Conservation (phyloP, 2,797 vertebrate species). For the Trachops cirrhosus region DNA sequence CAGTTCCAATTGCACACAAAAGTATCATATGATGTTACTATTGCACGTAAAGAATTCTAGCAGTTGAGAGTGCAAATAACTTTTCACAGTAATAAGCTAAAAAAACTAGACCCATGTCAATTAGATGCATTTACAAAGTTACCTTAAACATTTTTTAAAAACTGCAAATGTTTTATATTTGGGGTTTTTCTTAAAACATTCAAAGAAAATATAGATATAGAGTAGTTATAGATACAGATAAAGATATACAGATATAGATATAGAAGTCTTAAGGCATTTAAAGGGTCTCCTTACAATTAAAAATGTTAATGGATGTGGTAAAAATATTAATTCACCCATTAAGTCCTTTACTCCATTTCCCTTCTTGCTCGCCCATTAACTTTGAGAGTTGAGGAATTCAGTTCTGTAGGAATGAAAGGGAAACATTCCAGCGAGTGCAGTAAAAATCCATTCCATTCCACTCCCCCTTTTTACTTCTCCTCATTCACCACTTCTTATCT, state of each 20-base stretch:
- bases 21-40: not conserved
- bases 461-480: not conserved
- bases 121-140: not conserved
- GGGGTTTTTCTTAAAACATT: not conserved
- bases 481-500: not conserved
- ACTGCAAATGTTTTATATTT: constrained; percentile 18
- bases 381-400: not conserved
- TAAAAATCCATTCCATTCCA: not conserved
- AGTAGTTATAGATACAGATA: not conserved
- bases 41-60: not conserved
- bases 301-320: not conserved
- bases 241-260: not conserved
- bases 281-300: not conserved
- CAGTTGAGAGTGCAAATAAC: not conserved
- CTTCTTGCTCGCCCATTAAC: not conserved
- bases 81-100: not conserved
- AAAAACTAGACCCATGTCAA: not conserved
- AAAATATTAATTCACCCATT: constrained; percentile 28
- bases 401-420: not conserved
- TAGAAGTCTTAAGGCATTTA: not conserved
- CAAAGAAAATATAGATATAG: not conserved
- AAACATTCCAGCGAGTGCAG: not conserved
- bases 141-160: not conserved
- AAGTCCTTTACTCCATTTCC: not conserved
- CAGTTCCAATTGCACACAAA: not conserved